phyloP scores from a whole-genome alignment of 2,888 invertebrate species.

The Girardia tigrina region DNA sequence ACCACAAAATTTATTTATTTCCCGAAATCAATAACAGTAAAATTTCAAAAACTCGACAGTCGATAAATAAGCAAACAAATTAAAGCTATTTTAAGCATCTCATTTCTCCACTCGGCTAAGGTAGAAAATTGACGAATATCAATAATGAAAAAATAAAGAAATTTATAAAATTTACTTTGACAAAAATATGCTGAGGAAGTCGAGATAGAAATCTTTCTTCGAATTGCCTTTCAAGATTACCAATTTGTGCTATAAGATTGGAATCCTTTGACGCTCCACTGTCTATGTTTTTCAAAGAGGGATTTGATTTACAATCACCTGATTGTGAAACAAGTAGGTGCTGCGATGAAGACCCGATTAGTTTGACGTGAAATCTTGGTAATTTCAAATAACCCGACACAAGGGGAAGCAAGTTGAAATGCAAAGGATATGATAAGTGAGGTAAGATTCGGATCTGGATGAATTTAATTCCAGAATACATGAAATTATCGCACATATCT shows the following conservation, averaged over 20 bases:
- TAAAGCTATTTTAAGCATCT: no score
- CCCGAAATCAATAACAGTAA: no score
- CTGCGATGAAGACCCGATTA: conserved; percentile 6
- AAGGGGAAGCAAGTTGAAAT: conserved; percentile 68
- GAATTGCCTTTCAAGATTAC: background rate
- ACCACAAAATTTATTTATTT: no score
- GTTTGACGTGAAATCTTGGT: conserved; percentile 54
- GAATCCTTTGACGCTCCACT: background rate
- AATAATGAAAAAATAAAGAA: no score
- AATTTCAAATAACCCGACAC: conserved; percentile 62
- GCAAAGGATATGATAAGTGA: conserved; percentile 45
- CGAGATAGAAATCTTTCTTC: conserved; percentile 6
- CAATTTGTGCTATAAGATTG: background rate
- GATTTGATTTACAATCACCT: background rate
- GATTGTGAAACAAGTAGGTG: background rate
- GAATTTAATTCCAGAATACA: conserved; percentile 72
- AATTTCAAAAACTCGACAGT: no score
- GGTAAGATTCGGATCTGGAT: conserved; percentile 51
- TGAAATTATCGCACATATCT: conserved; percentile 74
- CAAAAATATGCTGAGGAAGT: conserved; percentile 1
- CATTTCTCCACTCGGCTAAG: no score
- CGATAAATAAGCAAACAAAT: no score
- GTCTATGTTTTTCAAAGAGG: background rate
- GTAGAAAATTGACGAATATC: no score
- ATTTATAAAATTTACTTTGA: no score